Evolutionary conservation across 2,888 invertebrate genomes (phyloP).

Genomic region (Acleris literana): DNA sequence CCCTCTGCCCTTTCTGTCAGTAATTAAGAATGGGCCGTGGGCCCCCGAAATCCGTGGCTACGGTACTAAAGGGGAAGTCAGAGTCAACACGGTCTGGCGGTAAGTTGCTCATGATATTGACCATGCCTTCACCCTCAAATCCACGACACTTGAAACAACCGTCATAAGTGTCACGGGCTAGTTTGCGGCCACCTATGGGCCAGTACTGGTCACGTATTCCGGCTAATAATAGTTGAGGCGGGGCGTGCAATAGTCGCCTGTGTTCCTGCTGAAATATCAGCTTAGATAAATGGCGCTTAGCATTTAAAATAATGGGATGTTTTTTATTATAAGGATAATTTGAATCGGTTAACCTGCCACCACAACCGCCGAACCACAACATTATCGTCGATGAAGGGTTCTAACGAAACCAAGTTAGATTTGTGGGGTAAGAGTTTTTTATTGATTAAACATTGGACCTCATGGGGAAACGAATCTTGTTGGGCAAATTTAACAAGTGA

Average conservation of each 20-base stretch:
- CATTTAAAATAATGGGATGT: constrained; percentile 34
- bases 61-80: constrained; percentile 25
- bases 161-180: constrained; percentile 29
- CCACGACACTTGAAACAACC: constrained; percentile 34
- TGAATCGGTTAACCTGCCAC: no score
- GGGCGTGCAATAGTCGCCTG: constrained; percentile 31
- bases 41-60: constrained; percentile 27
- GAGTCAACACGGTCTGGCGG: constrained; percentile 26
- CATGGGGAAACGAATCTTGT: no score
- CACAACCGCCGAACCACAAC: no score
- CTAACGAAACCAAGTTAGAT: no score
- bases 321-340: no score
- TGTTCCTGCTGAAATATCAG: constrained; percentile 34
- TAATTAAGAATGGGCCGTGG: constrained; percentile 34
- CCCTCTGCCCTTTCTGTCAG: constrained; percentile 33
- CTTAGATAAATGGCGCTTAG: constrained; percentile 26
- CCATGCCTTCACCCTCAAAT: constrained; percentile 7
- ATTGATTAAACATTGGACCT: no score
- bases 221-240: constrained; percentile 37
- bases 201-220: constrained; percentile 35
- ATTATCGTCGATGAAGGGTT: no score
- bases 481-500: no score
- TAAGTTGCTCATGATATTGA: constrained; percentile 37
- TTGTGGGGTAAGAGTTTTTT: no score
- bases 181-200: constrained; percentile 36